phyloP scores from a whole-genome alignment of 2,888 invertebrate species.

The Patella depressa region DNA sequence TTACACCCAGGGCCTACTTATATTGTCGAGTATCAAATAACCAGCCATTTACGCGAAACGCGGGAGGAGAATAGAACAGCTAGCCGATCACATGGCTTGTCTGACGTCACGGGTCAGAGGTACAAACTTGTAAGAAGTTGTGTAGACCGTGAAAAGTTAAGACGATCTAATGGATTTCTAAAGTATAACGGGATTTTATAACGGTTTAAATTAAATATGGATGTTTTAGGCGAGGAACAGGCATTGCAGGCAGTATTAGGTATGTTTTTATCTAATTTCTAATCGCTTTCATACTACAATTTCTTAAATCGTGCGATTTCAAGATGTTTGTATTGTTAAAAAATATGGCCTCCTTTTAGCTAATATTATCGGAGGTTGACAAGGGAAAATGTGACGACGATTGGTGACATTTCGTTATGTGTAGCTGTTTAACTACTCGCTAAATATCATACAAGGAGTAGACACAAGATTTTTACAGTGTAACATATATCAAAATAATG shows the following conservation, averaged over 20 bases:
- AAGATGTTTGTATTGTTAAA: constrained; percentile 5
- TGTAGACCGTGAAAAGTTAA: constrained; percentile 6
- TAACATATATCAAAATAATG: too few relatives aligned
- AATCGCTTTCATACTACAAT: too few relatives aligned
- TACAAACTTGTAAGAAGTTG: neutral
- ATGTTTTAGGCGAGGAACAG: constrained; percentile 32
- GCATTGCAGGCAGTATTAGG: constrained; percentile 33
- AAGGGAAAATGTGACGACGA: neutral
- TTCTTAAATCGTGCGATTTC: neutral
- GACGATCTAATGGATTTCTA: neutral
- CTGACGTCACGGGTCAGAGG: constrained; percentile 1
- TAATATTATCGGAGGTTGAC: constrained; percentile 9
- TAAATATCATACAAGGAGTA: too few relatives aligned
- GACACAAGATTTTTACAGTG: too few relatives aligned
- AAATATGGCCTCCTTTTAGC: constrained; percentile 11
- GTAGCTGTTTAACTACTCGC: neutral
- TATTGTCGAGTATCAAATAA: too few relatives aligned
- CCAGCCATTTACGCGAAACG: neutral
- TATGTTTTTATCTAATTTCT: constrained; percentile 16
- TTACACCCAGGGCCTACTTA: neutral
- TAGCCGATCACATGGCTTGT: constrained; percentile 2
- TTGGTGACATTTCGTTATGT: constrained; percentile 3
- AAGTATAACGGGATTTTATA: constrained; percentile 6
- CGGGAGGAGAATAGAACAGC: constrained; percentile 3
- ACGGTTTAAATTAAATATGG: constrained; percentile 23